Conservation (phyloP, 1,140 invertebrate genomes). For the Phymorhynchus buccinoides region DNA sequence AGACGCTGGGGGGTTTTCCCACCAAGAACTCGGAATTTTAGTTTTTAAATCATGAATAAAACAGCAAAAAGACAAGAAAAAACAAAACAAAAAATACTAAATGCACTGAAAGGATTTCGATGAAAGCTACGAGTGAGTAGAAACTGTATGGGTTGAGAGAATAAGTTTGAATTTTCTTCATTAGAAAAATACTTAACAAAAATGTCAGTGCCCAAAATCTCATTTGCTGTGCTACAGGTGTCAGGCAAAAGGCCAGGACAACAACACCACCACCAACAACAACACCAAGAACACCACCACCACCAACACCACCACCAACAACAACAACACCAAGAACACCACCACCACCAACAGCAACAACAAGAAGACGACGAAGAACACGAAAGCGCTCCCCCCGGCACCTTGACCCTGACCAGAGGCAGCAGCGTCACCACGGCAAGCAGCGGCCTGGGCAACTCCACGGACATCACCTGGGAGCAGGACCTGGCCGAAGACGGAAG, state of each 20-base stretch:
- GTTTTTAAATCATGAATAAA: not conserved
- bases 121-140: too few relatives aligned
- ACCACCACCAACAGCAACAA: too few relatives aligned
- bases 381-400: not conserved
- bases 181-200: too few relatives aligned
- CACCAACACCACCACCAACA: too few relatives aligned
- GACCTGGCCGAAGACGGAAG: slow-evolving; percentile 26
- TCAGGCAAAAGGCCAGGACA: not conserved
- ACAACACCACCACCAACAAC: too few relatives aligned
- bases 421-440: not conserved
- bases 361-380: too few relatives aligned
- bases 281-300: too few relatives aligned
- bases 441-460: not conserved
- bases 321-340: too few relatives aligned
- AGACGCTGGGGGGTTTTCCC: not conserved
- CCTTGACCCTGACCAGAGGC: slow-evolving; percentile 2
- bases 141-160: too few relatives aligned
- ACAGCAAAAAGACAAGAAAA: not conserved
- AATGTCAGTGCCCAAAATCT: too few relatives aligned
- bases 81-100: not conserved
- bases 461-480: slow-evolving; percentile 25
- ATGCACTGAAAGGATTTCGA: not conserved
- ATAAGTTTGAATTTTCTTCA: too few relatives aligned
- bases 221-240: not conserved
- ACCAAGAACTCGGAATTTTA: not conserved